Evolutionary conservation across 2,797 vertebrate species (phyloP).

Genomic region (Microhierax caerulescens): DNA sequence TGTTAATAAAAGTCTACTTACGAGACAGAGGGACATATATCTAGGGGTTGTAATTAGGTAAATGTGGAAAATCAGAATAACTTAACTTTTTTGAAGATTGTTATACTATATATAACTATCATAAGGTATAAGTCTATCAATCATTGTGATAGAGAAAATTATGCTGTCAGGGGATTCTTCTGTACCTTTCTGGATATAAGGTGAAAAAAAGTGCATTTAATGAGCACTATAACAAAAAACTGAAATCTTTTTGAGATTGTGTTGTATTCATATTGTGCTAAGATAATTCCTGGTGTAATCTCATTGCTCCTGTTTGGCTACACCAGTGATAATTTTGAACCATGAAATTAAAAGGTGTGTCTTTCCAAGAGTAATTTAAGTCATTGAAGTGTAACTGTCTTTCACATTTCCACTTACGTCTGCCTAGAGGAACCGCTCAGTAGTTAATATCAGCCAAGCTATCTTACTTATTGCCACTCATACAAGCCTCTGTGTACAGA

Average conservation of each 20-base stretch:
- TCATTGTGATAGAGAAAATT: background rate
- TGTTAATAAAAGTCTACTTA: background rate
- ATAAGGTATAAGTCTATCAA: background rate
- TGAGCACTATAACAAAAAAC: background rate
- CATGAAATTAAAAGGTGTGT: background rate
- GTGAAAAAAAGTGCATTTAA: background rate
- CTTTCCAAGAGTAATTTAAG: slow-evolving; percentile 6
- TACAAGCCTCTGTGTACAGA: background rate
- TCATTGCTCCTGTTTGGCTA: background rate
- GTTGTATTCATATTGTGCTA: background rate
- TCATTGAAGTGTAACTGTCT: background rate
- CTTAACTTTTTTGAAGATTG: background rate
- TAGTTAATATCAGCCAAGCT: background rate
- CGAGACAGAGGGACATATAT: background rate
- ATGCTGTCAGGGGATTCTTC: background rate
- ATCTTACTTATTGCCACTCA: background rate
- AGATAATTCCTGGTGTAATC: background rate
- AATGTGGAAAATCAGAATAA: background rate
- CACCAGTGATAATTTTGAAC: background rate
- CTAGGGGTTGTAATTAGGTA: background rate
- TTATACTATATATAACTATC: background rate
- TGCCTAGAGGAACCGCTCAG: background rate
- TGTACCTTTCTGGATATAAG: background rate
- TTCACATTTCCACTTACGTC: background rate
- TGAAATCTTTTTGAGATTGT: background rate